phyloP scores from a whole-genome alignment of 2,888 invertebrate species.

The Vesta saturnalis region DNA sequence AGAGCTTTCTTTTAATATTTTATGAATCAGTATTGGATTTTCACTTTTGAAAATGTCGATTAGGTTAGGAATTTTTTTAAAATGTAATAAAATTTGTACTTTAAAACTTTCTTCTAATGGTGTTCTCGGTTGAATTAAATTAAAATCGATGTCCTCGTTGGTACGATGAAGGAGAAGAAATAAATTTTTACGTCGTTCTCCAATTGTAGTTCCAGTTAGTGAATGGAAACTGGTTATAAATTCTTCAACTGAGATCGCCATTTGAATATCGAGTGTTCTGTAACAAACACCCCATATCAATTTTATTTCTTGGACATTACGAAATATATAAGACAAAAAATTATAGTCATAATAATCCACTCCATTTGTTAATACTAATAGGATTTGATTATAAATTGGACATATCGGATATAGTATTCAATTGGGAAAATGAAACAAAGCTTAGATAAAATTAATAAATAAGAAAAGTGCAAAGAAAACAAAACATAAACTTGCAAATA shows the following conservation, averaged over 20 bases:
- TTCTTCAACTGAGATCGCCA: constrained; percentile 13
- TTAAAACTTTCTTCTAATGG: constrained; percentile 25
- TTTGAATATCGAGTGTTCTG: neutral
- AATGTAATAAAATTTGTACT: constrained; percentile 29
- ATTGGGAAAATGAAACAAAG: no score
- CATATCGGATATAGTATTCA: no score
- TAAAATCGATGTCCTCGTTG: neutral
- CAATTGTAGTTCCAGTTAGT: constrained; percentile 16
- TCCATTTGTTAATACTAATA: no score
- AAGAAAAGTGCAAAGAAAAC: no score
- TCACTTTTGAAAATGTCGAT: constrained; percentile 37
- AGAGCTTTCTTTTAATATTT: constrained; percentile 27
- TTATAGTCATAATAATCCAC: no score
- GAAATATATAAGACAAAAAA: no score
- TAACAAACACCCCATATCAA: constrained; percentile 10
- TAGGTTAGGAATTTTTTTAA: constrained; percentile 22
- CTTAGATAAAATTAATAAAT: no score
- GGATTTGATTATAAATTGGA: no score
- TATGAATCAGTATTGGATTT: constrained; percentile 29
- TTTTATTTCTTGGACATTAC: no score
- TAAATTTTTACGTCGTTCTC: constrained; percentile 21
- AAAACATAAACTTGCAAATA: no score
- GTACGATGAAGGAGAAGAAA: neutral
- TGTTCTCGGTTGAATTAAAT: constrained; percentile 18
- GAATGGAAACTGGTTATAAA: constrained; percentile 12